These are phyloP conservation scores for Isurus oxyrinchus DNA, from an alignment of 2,113 vertebrate species.

Conservation along the genomic window DNA sequence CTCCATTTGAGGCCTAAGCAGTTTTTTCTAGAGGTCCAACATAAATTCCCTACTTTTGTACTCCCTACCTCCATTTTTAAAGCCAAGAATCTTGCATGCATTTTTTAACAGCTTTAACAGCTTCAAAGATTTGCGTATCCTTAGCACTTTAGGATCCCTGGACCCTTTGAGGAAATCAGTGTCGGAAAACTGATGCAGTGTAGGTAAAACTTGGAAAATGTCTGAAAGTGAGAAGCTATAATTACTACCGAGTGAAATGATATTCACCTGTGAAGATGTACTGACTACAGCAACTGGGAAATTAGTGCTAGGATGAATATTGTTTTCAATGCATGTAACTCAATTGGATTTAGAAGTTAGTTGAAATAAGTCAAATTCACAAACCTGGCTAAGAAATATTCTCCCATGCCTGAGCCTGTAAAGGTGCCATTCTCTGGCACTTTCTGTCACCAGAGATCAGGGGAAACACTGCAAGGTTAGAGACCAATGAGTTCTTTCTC, in stretches of 20 bases:
- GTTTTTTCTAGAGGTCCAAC: neutral
- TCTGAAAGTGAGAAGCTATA: neutral
- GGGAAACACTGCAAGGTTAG: neutral
- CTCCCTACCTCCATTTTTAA: neutral
- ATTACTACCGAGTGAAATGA: neutral
- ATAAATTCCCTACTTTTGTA: too few species aligned
- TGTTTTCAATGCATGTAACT: neutral
- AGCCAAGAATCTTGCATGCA: neutral
- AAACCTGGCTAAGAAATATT: neutral
- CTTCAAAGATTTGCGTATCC: neutral
- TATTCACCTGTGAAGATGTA: neutral
- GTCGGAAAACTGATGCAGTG: neutral
- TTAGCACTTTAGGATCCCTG: too few species aligned
- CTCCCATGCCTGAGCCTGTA: neutral
- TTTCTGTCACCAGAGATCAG: neutral
- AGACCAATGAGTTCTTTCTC: neutral
- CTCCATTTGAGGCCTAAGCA: neutral
- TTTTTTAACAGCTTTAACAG: neutral
- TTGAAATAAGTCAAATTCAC: neutral
- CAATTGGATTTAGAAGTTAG: neutral
- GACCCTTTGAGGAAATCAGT: neutral
- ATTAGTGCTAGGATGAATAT: neutral
- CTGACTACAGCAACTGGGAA: neutral
- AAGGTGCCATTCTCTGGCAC: neutral
- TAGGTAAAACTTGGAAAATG: neutral